Base-by-base conservation (phyloP, 1,140 invertebrate genomes). In the Littorina saxatilis region DNA sequence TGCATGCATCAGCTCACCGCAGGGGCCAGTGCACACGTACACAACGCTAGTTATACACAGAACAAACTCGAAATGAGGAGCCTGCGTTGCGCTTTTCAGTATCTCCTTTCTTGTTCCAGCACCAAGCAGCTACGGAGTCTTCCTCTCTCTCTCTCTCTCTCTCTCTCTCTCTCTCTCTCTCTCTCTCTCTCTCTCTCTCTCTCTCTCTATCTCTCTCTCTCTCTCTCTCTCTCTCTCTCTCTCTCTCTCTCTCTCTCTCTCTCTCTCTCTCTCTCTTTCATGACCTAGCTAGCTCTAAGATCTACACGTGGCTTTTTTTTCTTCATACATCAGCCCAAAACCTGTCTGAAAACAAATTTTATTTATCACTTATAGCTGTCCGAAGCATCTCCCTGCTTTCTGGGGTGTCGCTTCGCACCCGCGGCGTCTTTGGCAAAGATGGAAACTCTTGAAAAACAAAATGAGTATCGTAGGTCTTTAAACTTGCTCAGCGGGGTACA, bases 111-210 rank as follows among this genome's bases (percentile, higher is more conserved):
- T 29, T 66, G 20, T 32, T 29, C 27, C 61, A 5, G 9, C 29
- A n/a, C 9, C 61, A 27, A n/a, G 9, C 61, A 32, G 27, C 27
- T 29, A n/a, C n/a, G n/a, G n/a, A n/a, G n/a, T 58, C 55, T 23
- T 27, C n/a, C 9, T 58, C 55, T 58, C 9, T 58, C 55, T 58
- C 9, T 58, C 55, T 58, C 9, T 58, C 9, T 58, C 9, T 58
- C 9, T 58, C 9, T 58, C 9, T 58, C 9, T 58, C 9, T 58
- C 9, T 58, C 9, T 58, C 9, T 58, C 9, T 58, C 9, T 58
- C 55, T 58, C 55, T 58, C 55, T 58, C 55, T 58, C 55, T 58
- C 55, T 58, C 55, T 58, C 55, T 58, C 55, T 58, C 55, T 58
- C 55, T 58, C 55, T 58, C 55, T 58, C 55, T 58, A 9, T 58